Conservation (phyloP, 1,140 invertebrate species). For the Dolichoris vasculosae region DNA sequence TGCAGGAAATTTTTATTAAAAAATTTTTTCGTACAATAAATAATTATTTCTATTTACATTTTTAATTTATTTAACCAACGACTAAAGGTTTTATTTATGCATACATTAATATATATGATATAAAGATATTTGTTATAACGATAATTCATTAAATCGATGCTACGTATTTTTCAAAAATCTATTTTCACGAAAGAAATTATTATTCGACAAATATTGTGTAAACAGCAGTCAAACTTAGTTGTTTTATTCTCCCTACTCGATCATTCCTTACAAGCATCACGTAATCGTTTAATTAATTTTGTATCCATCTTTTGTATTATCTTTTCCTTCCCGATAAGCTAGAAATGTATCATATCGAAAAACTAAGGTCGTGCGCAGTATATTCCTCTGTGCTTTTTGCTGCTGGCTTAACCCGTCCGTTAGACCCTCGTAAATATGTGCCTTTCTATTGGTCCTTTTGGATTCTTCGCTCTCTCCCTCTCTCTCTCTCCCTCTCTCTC, state of each 20-base stretch:
- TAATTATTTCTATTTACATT: no score
- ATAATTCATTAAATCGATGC: no score
- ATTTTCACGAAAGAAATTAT: not conserved
- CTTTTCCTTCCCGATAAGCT: not conserved
- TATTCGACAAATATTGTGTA: not conserved
- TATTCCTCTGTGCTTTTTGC: not conserved
- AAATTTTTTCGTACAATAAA: no score
- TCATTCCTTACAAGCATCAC: constrained; percentile 9
- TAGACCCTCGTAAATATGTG: constrained; percentile 65
- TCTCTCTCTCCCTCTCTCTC: constrained; percentile 13
- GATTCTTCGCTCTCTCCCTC: constrained; percentile 23
- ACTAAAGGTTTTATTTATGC: no score
- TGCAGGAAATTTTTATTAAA: no score
- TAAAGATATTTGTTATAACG: no score
- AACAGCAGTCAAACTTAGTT: not conserved
- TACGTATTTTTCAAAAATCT: not conserved
- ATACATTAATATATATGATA: no score
- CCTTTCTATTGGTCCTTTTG: constrained; percentile 61
- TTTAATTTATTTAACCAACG: no score
- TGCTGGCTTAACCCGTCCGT: constrained; percentile 59
- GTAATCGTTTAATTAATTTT: constrained; percentile 23
- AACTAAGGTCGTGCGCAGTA: not conserved
- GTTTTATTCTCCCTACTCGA: not conserved
- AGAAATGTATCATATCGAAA: not conserved
- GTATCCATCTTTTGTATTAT: not conserved